A percentile compares a stretch with the other conserved stretches of the same genome.
Conservation (phyloP, 2,113 vertebrate genomes). For the Carassius carassius region DNA sequence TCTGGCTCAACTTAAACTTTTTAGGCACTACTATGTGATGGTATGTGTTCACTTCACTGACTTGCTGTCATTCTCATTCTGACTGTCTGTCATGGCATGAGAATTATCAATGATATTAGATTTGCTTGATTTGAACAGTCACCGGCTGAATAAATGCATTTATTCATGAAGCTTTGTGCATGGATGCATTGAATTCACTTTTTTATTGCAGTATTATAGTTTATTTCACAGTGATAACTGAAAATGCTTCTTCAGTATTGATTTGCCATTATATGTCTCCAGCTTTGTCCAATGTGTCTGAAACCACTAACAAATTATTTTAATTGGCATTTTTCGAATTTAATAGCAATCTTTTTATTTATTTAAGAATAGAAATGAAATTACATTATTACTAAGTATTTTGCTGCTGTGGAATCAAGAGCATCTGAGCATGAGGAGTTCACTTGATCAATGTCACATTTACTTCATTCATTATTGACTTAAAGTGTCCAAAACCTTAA, state of each 20-base stretch:
- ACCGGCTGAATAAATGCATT: conserved; percentile 29
- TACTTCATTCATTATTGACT: not conserved
- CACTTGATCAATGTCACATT: not conserved
- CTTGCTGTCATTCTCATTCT: not conserved
- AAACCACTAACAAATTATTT: not conserved
- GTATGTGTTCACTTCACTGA: conserved; percentile 68
- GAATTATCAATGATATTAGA: conserved; percentile 18
- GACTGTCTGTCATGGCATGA: not conserved
- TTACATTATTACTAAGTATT: not conserved
- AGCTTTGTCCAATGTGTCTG: not conserved
- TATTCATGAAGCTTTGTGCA: conserved; percentile 20
- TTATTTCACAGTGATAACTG: not conserved
- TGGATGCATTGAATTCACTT: not conserved
- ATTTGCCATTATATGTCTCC: not conserved
- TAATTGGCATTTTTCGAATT: not conserved
- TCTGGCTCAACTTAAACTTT: conserved; percentile 87
- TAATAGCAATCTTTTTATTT: not conserved
- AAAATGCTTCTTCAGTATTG: not conserved
- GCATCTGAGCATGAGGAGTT: not conserved
- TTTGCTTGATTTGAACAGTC: conserved; percentile 30
- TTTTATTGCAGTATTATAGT: not conserved
- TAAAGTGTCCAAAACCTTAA: not conserved
- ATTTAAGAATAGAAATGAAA: not conserved
- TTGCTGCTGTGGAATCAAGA: not conserved
- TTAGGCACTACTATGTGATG: conserved; percentile 89